Evolutionary conservation across 1,140 invertebrate genomes (phyloP).

Genomic region (Hycleus cichorii): DNA sequence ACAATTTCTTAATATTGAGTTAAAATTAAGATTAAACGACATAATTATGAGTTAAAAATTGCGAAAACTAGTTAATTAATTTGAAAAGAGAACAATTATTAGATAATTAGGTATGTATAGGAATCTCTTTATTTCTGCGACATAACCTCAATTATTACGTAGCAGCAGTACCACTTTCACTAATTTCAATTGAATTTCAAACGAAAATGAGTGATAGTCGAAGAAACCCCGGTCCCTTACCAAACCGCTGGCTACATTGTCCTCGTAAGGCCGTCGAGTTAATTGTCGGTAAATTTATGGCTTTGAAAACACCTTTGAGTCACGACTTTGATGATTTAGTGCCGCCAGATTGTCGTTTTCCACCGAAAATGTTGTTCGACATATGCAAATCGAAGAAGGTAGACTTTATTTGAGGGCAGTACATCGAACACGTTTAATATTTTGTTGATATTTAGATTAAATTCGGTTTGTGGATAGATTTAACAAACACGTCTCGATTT

Average conservation of each 20-base stretch:
- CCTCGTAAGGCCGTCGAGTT: slow-evolving; percentile 73
- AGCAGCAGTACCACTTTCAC: no score
- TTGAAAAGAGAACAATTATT: no score
- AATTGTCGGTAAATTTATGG: slow-evolving; percentile 74
- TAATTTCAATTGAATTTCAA: no score
- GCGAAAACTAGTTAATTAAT: no score
- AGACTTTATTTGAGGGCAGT: slow-evolving; percentile 18
- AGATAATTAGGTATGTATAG: no score
- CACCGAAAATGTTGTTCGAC: slow-evolving; percentile 74
- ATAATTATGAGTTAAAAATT: no score
- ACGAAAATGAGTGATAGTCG: no score
- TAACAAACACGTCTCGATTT: slow-evolving; percentile 92
- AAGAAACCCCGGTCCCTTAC: slow-evolving; percentile 52
- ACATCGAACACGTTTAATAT: background rate
- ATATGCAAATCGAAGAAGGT: slow-evolving; percentile 66
- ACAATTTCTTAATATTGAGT: no score
- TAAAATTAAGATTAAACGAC: no score
- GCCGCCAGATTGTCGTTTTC: slow-evolving; percentile 70
- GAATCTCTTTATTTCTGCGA: no score
- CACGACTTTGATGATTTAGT: slow-evolving; percentile 71
- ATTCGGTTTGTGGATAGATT: slow-evolving; percentile 91
- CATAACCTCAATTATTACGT: no score
- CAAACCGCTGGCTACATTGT: slow-evolving; percentile 86
- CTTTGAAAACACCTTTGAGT: slow-evolving; percentile 89
- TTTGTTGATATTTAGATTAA: slow-evolving; percentile 54